Conservation (phyloP, 2,797 vertebrate species). For the Myotis planiceps region DNA sequence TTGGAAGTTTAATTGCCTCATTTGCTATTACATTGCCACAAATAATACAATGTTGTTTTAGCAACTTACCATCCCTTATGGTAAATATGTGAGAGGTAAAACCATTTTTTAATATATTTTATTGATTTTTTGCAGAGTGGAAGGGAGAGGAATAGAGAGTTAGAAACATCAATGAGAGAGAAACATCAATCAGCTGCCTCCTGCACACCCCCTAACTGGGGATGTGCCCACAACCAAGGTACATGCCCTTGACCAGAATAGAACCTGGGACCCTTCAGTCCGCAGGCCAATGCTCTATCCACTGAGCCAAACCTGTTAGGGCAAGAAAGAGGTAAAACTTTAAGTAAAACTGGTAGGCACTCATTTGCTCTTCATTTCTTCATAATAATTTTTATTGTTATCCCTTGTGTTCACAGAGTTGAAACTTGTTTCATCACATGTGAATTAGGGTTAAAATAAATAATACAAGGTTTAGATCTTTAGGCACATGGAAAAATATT, state of each 20-base stretch:
- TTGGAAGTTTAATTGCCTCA: constrained; percentile 52
- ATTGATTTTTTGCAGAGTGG: too few relatives aligned
- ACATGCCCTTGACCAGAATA: neutral
- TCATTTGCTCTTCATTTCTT: neutral
- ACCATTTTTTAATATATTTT: too few relatives aligned
- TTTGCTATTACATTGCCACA: constrained; percentile 27
- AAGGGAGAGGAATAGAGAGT: too few relatives aligned
- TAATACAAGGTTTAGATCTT: neutral
- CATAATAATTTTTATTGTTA: neutral
- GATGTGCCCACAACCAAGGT: too few relatives aligned
- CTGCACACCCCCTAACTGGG: too few relatives aligned
- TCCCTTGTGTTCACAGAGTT: neutral
- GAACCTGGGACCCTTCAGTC: too few relatives aligned
- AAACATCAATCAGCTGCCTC: too few relatives aligned
- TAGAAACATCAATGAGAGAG: too few relatives aligned
- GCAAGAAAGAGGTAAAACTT: neutral
- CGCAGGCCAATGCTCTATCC: too few relatives aligned
- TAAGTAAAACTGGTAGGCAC: neutral
- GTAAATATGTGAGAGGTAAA: neutral
- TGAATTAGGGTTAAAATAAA: neutral
- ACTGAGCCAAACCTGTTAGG: too few relatives aligned
- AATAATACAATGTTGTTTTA: constrained; percentile 1
- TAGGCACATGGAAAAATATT: neutral
- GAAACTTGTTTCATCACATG: neutral
- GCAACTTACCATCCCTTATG: neutral